Evolutionary conservation across 2,888 invertebrate species (phyloP).

Genomic region (Dicranocentrus wangi): DNA sequence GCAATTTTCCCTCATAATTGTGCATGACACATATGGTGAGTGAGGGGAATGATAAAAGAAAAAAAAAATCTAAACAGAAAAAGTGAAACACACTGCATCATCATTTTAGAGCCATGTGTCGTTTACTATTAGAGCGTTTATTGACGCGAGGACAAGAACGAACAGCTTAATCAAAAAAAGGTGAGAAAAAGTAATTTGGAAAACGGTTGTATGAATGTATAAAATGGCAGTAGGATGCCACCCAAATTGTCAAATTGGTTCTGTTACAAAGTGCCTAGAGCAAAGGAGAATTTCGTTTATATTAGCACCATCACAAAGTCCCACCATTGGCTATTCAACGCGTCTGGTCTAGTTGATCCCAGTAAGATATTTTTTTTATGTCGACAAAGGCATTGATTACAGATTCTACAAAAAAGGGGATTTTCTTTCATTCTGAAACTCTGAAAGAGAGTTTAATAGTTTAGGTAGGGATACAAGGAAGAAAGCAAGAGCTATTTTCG

Average conservation of each 20-base stretch:
- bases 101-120: background rate
- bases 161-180: conserved; percentile 22
- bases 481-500: conserved; percentile 11
- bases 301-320: too few relatives aligned
- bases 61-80: background rate
- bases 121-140: background rate
- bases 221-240: too few relatives aligned
- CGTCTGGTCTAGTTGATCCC: too few relatives aligned
- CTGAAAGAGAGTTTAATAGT: conserved; percentile 11
- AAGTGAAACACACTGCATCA: background rate
- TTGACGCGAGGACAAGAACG: conserved; percentile 11
- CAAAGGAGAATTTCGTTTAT: background rate
- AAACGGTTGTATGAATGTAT: too few relatives aligned
- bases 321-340: background rate
- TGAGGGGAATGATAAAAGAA: conserved; percentile 10
- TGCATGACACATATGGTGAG: conserved; percentile 18
- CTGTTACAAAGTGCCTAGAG: background rate
- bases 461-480: background rate
- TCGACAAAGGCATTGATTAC: too few relatives aligned
- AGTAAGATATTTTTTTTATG: too few relatives aligned
- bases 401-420: conserved; percentile 13
- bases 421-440: background rate
- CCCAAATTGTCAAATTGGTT: conserved; percentile 36
- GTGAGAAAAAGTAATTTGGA: conserved; percentile 21
- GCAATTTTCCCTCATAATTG: conserved; percentile 5